Conservation (phyloP, 2,797 vertebrate genomes). For the Poecilia gillii region DNA sequence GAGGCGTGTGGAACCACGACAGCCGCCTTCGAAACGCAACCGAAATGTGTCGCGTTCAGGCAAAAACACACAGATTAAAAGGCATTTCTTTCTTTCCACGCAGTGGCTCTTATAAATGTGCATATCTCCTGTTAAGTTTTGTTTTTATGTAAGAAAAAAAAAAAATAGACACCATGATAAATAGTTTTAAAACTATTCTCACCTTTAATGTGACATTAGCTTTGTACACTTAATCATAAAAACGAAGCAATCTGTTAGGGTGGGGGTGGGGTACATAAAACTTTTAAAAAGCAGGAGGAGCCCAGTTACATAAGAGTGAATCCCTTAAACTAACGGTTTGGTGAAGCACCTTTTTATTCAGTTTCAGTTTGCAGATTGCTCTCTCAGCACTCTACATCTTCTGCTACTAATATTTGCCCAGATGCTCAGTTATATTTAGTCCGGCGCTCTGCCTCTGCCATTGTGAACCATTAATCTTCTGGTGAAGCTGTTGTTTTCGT, state of each 20-base stretch:
- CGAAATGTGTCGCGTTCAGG: constrained; percentile 29
- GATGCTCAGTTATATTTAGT: not conserved
- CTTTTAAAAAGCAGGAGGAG: not conserved
- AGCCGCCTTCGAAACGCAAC: constrained; percentile 27
- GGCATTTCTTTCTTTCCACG: not conserved
- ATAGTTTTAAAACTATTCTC: not conserved
- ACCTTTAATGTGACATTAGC: not conserved
- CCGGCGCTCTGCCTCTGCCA: not conserved
- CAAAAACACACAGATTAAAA: constrained; percentile 31
- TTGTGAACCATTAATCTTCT: not conserved
- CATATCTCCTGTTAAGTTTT: not conserved
- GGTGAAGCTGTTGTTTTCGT: not conserved
- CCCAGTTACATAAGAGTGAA: not conserved
- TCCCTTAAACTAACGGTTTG: not conserved
- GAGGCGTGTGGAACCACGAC: constrained; percentile 46
- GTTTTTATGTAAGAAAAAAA: not conserved
- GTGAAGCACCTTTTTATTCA: not conserved
- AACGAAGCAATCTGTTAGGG: not conserved
- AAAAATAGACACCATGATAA: not conserved
- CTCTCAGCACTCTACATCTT: not conserved
- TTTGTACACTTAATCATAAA: not conserved
- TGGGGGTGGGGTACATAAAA: not conserved
- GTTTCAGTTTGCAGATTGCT: not conserved
- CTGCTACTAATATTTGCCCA: not conserved
- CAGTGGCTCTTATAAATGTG: not conserved